Evolutionary conservation across 2,797 vertebrate species (phyloP).

Genomic region (Columba guinea): DNA sequence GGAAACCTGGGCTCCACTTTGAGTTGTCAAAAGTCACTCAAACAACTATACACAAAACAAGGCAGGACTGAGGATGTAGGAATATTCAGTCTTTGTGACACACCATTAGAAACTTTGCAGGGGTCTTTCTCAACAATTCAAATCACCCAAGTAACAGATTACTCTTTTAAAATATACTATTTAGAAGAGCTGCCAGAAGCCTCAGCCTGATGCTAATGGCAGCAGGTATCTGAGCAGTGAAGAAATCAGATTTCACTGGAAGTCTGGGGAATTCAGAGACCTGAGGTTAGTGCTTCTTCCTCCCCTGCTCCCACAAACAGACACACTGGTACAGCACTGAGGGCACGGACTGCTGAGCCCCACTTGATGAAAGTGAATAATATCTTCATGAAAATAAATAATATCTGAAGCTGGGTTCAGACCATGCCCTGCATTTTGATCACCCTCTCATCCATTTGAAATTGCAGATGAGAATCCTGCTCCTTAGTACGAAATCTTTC

Average conservation of each 20-base stretch:
- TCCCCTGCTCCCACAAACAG: fast-evolving
- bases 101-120: neutral
- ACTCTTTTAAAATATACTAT: neutral
- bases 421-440: neutral
- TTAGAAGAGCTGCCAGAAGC: neutral
- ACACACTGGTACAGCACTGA: fast-evolving
- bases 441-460: neutral
- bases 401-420: neutral
- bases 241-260: neutral
- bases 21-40: neutral
- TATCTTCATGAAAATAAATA: neutral
- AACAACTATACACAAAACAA: neutral
- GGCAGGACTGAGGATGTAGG: neutral
- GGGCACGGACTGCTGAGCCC: neutral
- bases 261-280: neutral
- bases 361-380: neutral
- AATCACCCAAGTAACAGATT: neutral
- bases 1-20: neutral
- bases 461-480: neutral
- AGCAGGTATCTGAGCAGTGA: neutral
- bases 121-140: neutral
- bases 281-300: neutral
- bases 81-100: neutral
- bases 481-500: neutral
- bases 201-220: neutral